Base-by-base conservation (phyloP, 2,888 invertebrate genomes). In the Notodonta dromedarius region DNA sequence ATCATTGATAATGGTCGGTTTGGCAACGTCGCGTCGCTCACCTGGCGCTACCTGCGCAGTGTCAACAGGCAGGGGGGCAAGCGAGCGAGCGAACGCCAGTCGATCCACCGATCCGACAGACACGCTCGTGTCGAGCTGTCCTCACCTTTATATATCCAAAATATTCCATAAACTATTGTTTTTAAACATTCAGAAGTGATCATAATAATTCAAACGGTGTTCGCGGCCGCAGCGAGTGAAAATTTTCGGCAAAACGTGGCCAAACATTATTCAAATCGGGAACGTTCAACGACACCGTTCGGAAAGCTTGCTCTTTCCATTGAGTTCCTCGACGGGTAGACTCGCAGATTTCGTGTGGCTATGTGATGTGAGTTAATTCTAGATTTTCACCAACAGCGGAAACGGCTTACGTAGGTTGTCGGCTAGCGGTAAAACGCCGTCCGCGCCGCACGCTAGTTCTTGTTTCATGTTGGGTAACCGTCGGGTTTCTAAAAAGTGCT, bases 21-120 rank as follows among this genome's bases (percentile, higher is more conserved):
- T 91, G 93, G 93, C 93, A 93, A 93, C 93, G 91, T 87, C 91
- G 93, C 93, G 67, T 85, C 84, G 85, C 89, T 90, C 90, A 91
- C 91, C 91, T 92, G 91, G 91, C 90, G 86, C 85, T 91, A 91
- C 92, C 91, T 92, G 92, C 91, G 91, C 91, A 91, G 80, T 91
- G 91, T 83, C 92, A 91, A 90, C 88, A 87, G 90, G 90, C 88
- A 87, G 90, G 90, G 90, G 91, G 90, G 90, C 87, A 81, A 83
- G 87, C 86, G 75, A 79, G 74, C 80, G 59, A 78, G 77, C 86
- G 76, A 79, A 78, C 81, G 78, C 78, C 88, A 91, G 91, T 92
- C 90, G 89, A 87, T 85, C 85, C 86, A 75, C 78, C 86, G 87
- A 87, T 81, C 85, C 82, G 84, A 85, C 87, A 79, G 82, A 85